Evolutionary conservation across 2,888 invertebrate genomes (phyloP).

Genomic region (Serrognathus titanus): DNA sequence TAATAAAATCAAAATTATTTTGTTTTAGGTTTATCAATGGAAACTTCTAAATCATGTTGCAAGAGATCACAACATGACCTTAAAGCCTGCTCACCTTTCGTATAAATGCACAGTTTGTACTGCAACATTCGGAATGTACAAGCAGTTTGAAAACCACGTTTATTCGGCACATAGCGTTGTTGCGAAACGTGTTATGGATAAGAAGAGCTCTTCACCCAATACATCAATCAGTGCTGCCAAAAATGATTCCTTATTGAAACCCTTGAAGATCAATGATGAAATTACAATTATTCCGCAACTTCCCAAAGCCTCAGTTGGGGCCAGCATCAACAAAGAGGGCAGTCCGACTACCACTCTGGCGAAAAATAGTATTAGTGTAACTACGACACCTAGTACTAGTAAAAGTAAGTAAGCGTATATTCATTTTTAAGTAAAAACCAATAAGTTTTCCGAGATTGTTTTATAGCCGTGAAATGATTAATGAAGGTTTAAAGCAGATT

Average conservation of each 20-base stretch:
- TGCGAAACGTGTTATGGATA: conserved; percentile 81
- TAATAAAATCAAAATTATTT: neutral
- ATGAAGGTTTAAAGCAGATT: too few species aligned
- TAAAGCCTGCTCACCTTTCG: conserved; percentile 89
- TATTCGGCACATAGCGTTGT: conserved; percentile 91
- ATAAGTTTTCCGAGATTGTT: too few species aligned
- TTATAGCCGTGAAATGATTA: too few species aligned
- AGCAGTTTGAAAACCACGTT: conserved; percentile 91
- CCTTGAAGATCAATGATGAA: conserved; percentile 83
- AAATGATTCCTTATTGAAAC: conserved; percentile 68
- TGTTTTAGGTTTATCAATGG: conserved; percentile 81
- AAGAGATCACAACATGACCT: conserved; percentile 84
- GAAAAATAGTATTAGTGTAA: conserved; percentile 21
- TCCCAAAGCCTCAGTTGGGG: conserved; percentile 48
- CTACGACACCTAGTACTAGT: conserved; percentile 36
- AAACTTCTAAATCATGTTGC: conserved; percentile 89
- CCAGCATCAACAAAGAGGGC: conserved; percentile 33
- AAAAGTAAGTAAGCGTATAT: conserved; percentile 41
- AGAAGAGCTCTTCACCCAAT: conserved; percentile 52
- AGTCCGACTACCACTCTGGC: conserved; percentile 29
- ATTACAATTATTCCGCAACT: conserved; percentile 88
- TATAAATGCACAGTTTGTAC: conserved; percentile 95
- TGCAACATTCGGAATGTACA: conserved; percentile 93
- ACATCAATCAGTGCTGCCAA: conserved; percentile 38
- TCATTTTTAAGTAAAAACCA: neutral